A percentile compares a stretch with the other conserved stretches of the same genome.
Evolutionary conservation across 2,888 invertebrate species (phyloP).

Genomic region (Melanophora roralis): DNA sequence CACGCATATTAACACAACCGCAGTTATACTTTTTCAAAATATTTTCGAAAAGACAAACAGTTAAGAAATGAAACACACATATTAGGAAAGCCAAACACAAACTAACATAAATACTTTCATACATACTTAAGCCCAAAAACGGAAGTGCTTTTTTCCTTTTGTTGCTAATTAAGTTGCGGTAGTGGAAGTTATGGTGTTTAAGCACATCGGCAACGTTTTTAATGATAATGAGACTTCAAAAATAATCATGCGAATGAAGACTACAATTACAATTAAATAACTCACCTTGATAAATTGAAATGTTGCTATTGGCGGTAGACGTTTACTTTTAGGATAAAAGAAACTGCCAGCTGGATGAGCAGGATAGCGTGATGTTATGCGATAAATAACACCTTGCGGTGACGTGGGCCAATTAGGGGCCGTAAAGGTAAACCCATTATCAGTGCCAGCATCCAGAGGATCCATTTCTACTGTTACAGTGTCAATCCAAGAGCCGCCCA

Average conservation of each 20-base stretch:
- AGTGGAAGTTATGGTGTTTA: neutral
- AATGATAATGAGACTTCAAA: neutral
- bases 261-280: slow-evolving; percentile 21
- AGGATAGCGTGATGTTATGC: slow-evolving; percentile 92
- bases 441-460: slow-evolving; percentile 95
- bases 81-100: too few species aligned
- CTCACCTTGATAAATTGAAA: slow-evolving; percentile 93
- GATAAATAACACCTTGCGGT: slow-evolving; percentile 91
- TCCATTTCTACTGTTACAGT: slow-evolving; percentile 93
- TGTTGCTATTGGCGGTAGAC: slow-evolving; percentile 92
- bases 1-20: neutral
- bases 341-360: slow-evolving; percentile 96
- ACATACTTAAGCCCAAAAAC: slow-evolving; percentile 17
- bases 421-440: slow-evolving; percentile 96
- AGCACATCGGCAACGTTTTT: neutral
- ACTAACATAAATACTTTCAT: neutral
- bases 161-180: slow-evolving; percentile 47
- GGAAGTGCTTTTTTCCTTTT: slow-evolving; percentile 51
- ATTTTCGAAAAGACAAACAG: too few species aligned
- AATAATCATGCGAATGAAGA: neutral
- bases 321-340: slow-evolving; percentile 92
- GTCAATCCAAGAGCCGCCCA: slow-evolving; percentile 94
- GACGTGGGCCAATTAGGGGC: slow-evolving; percentile 97
- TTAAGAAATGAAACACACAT: neutral
- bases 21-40: neutral